Conservation (phyloP, 2,888 invertebrate species). For the Morpho achilles region DNA sequence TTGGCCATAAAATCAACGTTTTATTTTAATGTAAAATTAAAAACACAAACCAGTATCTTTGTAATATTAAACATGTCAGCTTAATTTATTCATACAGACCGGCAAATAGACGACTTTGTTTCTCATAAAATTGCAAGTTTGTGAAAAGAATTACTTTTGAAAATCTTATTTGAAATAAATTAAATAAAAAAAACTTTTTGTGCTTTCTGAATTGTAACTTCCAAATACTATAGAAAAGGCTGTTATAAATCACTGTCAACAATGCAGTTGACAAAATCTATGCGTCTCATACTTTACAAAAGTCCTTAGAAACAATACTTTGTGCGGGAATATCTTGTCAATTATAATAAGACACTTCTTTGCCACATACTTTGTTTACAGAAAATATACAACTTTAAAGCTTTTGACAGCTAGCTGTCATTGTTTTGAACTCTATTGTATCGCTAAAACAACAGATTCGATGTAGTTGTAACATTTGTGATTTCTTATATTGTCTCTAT, state of each 20-base stretch:
- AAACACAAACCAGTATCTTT: constrained; percentile 4
- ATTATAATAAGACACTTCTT: constrained; percentile 49
- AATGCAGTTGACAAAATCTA: constrained; percentile 54
- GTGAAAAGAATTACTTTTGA: constrained; percentile 9
- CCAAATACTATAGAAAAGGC: constrained; percentile 36
- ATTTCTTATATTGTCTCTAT: constrained; percentile 39
- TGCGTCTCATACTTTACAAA: constrained; percentile 41
- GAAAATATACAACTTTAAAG: constrained; percentile 58
- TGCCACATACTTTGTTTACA: constrained; percentile 41
- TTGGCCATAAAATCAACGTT: constrained; percentile 58
- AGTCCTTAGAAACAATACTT: constrained; percentile 47
- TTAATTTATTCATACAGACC: constrained; percentile 5
- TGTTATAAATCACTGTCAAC: constrained; percentile 64
- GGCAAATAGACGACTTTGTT: constrained; percentile 7
- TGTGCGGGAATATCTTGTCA: constrained; percentile 41
- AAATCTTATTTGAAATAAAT: constrained; percentile 18
- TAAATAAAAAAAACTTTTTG: constrained; percentile 30
- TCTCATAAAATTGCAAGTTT: constrained; percentile 8
- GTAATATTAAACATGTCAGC: constrained; percentile 5
- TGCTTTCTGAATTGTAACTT: constrained; percentile 31
- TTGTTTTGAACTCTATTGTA: constrained; percentile 52
- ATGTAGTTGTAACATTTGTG: constrained; percentile 32
- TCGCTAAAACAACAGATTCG: constrained; percentile 39
- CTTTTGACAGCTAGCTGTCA: constrained; percentile 45
- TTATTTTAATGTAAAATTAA: constrained; percentile 14